A percentile compares a stretch with the other conserved stretches of the same genome.
Evolutionary conservation across 30 jellyfish, hydroid and myxozoan species (phyloP).

Genomic region (Hydra vulgaris): DNA sequence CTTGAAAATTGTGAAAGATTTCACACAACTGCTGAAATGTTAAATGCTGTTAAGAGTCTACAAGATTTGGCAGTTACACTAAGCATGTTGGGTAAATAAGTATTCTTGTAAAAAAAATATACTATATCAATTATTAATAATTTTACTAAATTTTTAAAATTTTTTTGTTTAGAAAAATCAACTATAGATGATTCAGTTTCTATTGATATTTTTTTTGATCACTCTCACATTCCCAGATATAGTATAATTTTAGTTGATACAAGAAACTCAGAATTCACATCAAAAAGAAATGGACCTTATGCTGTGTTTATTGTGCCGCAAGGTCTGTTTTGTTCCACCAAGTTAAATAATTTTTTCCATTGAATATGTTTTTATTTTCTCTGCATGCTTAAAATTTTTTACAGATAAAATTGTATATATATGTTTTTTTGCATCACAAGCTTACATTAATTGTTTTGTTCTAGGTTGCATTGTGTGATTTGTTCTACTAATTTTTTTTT

Average conservation of each 20-base stretch:
- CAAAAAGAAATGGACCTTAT: slow-evolving; percentile 35
- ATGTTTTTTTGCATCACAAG: no score
- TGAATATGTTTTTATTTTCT: no score
- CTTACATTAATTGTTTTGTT: no score
- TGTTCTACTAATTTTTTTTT: no score
- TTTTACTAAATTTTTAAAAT: no score
- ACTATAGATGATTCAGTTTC: slow-evolving; percentile 13
- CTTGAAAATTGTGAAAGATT: background rate
- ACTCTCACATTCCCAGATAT: slow-evolving; percentile 45
- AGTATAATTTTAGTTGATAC: slow-evolving; percentile 45
- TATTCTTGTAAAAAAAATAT: no score
- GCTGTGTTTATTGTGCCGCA: slow-evolving; percentile 78
- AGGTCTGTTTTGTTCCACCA: slow-evolving; percentile 43
- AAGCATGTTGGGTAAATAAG: slow-evolving; percentile 10
- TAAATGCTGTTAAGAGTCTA: background rate
- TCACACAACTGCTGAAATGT: slow-evolving; percentile 1
- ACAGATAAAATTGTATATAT: no score
- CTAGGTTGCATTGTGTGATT: no score
- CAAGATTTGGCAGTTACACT: slow-evolving; percentile 22
- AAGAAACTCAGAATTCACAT: slow-evolving; percentile 12
- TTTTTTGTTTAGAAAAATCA: slow-evolving; percentile 10
- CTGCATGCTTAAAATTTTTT: no score
- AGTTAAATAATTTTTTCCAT: no score
- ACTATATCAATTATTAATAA: background rate
- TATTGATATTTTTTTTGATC: slow-evolving; percentile 31